Conservation (phyloP, 2,797 vertebrate species). For the Schizopygopsis pylzovi region DNA sequence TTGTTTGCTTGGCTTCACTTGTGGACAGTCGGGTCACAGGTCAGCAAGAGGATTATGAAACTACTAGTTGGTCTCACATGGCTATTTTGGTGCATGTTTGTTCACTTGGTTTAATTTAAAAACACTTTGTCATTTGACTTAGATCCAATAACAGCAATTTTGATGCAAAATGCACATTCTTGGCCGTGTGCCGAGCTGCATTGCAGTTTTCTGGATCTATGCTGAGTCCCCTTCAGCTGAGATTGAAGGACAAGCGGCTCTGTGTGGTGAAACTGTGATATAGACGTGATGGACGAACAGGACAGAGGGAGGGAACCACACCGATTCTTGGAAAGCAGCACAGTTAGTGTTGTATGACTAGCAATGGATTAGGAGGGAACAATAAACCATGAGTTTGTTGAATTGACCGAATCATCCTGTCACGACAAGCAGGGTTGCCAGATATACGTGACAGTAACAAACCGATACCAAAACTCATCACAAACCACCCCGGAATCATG, state of each 20-base stretch:
- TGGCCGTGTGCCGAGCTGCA: constrained; percentile 58
- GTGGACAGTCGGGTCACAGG: not conserved
- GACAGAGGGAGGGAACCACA: not conserved
- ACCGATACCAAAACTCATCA: not conserved
- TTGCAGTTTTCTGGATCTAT: constrained; percentile 44
- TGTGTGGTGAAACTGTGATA: not conserved
- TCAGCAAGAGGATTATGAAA: constrained; percentile 6
- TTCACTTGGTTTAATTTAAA: not conserved
- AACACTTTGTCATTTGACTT: constrained; percentile 12
- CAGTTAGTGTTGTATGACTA: not conserved
- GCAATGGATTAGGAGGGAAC: constrained; percentile 12
- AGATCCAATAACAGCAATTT: constrained; percentile 23
- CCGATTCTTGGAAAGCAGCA: not conserved
- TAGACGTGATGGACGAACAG: not conserved
- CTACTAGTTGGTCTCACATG: constrained; percentile 6
- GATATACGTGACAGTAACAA: not conserved
- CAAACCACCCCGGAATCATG: not conserved
- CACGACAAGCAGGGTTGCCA: not conserved
- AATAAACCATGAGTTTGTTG: not conserved
- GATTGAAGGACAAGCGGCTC: constrained; percentile 5
- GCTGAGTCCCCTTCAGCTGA: constrained; percentile 7
- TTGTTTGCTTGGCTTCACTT: not conserved
- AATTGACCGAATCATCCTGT: constrained; percentile 7
- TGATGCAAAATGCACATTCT: not conserved
- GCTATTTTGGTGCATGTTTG: not conserved